Base-by-base conservation (phyloP, 2,113 vertebrate genomes). In the Lasiurus borealis region DNA sequence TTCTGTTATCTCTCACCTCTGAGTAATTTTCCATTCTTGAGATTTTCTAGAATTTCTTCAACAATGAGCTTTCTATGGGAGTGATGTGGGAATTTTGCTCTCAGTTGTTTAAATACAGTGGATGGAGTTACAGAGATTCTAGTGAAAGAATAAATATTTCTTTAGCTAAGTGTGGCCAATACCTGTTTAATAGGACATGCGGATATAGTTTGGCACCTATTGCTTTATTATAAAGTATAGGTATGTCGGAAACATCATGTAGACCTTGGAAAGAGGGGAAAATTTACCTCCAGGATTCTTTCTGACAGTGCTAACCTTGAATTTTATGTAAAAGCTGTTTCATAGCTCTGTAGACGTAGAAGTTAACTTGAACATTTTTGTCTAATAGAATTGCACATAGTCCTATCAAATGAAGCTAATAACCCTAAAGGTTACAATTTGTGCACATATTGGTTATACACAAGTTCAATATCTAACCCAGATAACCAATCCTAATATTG, bases 11-110 rank as follows among this genome's bases (percentile, higher is more conserved):
- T 59, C 76, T 90, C 57, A 44, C 48, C 50, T 66, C 36, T 8
- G 69, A 31, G 7, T 40, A 2, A 73, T 71, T 97, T 86, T 90
- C 73, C 11, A 44, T 93, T 66, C 31, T 75, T 80, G 69, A 71
- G 19, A 88, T 86, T 57, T 85, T 62, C 57, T 90, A n/a, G 10
- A 87, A 50, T 66, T 73, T 83, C 34, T 84, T 85, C 14, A 90
- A 3, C 29, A 80, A 5, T 88, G 27, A 76, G n/a, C 12, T 44
- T 89, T 87, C 48, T 27, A n/a, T 25, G 31, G 9, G 3, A 83
- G 9, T 80, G 48, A n/a, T 62, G 23, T 75, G 66, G 36, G 23
- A 93, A 69, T 15, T 48, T 69, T 84, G 27, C 21, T 21, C 27
- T 88, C 13, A 68, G 31, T 83, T 88, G 5, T 25, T 57, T 73